A percentile compares a stretch with the other conserved stretches of the same genome.
Evolutionary conservation across 2,113 vertebrate species (phyloP).

Genomic region (Takifugu flavidus): DNA sequence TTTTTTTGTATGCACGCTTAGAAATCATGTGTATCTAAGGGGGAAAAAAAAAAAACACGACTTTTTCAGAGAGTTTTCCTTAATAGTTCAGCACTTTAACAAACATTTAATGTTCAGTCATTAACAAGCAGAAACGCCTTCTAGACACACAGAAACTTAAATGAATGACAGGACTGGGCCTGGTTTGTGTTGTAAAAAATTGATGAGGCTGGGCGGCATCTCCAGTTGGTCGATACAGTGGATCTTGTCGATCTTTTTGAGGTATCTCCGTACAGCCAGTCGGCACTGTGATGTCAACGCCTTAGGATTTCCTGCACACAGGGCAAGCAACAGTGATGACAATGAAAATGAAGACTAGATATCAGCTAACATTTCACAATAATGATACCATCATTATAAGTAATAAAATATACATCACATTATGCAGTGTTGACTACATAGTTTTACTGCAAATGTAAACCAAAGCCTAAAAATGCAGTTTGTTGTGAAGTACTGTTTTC

Average conservation of each 20-base stretch:
- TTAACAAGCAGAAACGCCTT: conserved; percentile 1
- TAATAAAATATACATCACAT: too few species aligned
- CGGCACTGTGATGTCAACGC: conserved; percentile 84
- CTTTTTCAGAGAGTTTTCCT: too few species aligned
- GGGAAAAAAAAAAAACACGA: neutral
- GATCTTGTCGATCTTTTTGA: conserved; percentile 65
- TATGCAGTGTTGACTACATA: too few species aligned
- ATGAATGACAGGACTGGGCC: conserved; percentile 1
- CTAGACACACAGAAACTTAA: neutral
- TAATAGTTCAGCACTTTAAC: neutral
- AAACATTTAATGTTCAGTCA: conserved; percentile 39
- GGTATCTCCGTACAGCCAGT: conserved; percentile 75
- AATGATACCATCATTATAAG: too few species aligned
- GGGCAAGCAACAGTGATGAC: neutral
- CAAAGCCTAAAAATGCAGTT: too few species aligned
- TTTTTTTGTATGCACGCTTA: too few species aligned
- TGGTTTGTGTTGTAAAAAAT: conserved; percentile 67
- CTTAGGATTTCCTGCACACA: conserved; percentile 79
- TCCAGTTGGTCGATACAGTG: conserved; percentile 75
- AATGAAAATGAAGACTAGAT: neutral
- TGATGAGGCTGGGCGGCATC: conserved; percentile 72
- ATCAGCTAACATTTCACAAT: too few species aligned
- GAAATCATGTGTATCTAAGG: neutral
- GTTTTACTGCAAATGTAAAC: too few species aligned
- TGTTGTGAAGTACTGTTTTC: too few species aligned